Base-by-base conservation (phyloP, 2,113 vertebrate genomes). In the Bubo blakistoni region DNA sequence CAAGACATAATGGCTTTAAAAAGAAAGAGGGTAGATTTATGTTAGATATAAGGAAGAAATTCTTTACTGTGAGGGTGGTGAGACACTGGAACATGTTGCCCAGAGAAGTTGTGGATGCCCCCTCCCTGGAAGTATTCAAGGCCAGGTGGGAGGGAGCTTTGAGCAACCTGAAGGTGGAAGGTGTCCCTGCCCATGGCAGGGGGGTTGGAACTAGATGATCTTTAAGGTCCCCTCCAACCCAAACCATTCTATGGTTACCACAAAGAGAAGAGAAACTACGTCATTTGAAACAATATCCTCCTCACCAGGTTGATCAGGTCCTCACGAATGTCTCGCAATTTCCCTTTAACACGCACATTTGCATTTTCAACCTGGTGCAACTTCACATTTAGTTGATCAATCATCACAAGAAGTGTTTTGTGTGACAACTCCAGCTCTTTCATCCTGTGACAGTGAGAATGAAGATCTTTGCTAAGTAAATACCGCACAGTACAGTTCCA, bases 271-370 rank as follows among this genome's bases (percentile, higher is more conserved):
- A 13, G 38, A 86, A 94, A 84, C 21, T 13, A 66, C 59, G 54
- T 74, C 30, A 86, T 94, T 65, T 86, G 79, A 67, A 92, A 79
- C 44, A 61, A 44, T 4, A 86, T 59, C 61, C 40, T 66, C 14
- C 66, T 81, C 88, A 98, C 98, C 97, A 91, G 93, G 62, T 18
- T 94, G 97, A 90, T 98, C 95, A 99, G 96, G 84, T 98, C 98
- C 24, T 88, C 94, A 83, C 47, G 98, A 96, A 99, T 81, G 36
- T 47, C 69, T 59, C 55, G 89, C 69, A 98, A 98, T 90, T 97
- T 98, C 94, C 98, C 97, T 97, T 98, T 98, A 52, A 97, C n/a
- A 3, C 17, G 71, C 16, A 92, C 40, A 4, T 87, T 90, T 70
- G 90, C 49, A 5, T 83, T 93, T 82, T 97, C 90, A 18, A 92